Evolutionary conservation across 64 coral and sea anemone species (phyloP).

Genomic region (Orbicella faveolata): DNA sequence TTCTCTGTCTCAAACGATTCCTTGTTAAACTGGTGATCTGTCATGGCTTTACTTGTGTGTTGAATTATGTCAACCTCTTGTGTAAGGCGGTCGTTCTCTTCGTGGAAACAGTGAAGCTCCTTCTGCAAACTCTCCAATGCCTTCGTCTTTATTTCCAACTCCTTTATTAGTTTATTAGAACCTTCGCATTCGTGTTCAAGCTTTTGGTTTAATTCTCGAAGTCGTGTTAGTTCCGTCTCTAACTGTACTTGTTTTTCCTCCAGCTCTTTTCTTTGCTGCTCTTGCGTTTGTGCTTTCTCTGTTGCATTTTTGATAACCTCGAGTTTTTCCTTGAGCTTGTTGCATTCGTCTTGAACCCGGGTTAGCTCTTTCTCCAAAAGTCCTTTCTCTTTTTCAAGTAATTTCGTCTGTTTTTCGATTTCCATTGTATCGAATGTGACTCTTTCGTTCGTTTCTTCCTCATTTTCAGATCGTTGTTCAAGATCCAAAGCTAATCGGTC

Average conservation of each 20-base stretch:
- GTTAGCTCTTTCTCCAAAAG: conserved; percentile 38
- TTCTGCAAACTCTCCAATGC: conserved; percentile 27
- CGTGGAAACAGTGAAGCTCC: conserved; percentile 37
- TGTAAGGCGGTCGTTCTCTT: conserved; percentile 35
- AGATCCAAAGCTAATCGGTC: not conserved
- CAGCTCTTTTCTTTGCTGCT: conserved; percentile 43
- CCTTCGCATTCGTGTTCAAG: conserved; percentile 53
- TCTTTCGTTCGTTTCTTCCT: not conserved
- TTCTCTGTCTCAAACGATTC: conserved; percentile 33
- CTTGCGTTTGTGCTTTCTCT: conserved; percentile 35
- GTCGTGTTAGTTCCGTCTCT: conserved; percentile 14
- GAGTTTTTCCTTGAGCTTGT: conserved; percentile 38
- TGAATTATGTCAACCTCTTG: conserved; percentile 40
- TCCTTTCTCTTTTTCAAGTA: conserved; percentile 24
- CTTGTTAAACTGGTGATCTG: conserved; percentile 20
- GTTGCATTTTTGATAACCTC: conserved; percentile 29
- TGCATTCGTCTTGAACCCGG: conserved; percentile 31
- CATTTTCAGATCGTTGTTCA: not conserved
- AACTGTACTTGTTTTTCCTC: conserved; percentile 53
- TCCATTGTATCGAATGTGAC: conserved; percentile 9
- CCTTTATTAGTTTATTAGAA: conserved; percentile 46
- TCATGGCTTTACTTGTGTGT: conserved; percentile 37
- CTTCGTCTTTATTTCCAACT: conserved; percentile 47
- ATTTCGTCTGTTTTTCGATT: conserved; percentile 27
- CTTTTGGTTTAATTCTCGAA: conserved; percentile 42